Conservation (phyloP, 2,797 vertebrate species). For the Silurus aristotelis region DNA sequence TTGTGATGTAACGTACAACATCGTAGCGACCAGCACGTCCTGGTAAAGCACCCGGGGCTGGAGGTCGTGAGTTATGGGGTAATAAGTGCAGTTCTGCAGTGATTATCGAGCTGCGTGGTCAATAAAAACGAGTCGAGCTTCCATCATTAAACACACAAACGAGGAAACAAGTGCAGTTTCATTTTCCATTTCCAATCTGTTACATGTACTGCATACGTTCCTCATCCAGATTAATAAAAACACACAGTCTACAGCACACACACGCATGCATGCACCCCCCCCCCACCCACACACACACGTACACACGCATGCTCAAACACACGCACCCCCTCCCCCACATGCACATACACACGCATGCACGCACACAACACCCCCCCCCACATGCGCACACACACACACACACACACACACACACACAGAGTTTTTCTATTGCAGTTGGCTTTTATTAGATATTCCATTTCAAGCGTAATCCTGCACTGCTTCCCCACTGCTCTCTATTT, state of each 20-base stretch:
- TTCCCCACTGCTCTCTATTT: constrained; percentile 30
- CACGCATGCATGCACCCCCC: no score
- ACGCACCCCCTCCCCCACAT: background rate
- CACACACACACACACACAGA: no score
- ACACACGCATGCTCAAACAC: no score
- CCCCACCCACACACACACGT: no score
- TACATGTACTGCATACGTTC: background rate
- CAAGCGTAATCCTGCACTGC: constrained; percentile 28
- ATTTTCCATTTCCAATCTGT: background rate
- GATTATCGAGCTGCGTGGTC: background rate
- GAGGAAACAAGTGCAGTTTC: background rate
- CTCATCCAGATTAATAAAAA: background rate
- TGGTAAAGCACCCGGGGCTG: background rate
- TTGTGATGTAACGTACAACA: constrained; percentile 6
- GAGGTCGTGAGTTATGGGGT: background rate
- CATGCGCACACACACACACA: no score
- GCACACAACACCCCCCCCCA: no score
- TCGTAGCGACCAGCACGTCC: background rate
- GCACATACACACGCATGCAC: background rate
- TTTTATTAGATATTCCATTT: constrained; percentile 51
- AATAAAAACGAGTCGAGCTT: background rate
- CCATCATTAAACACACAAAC: background rate
- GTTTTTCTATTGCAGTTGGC: constrained; percentile 2
- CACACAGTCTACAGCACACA: background rate
- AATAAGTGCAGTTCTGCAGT: background rate